Evolutionary conservation across 2,888 invertebrate genomes (phyloP).

Genomic region (Anagyrus pseudococci): DNA sequence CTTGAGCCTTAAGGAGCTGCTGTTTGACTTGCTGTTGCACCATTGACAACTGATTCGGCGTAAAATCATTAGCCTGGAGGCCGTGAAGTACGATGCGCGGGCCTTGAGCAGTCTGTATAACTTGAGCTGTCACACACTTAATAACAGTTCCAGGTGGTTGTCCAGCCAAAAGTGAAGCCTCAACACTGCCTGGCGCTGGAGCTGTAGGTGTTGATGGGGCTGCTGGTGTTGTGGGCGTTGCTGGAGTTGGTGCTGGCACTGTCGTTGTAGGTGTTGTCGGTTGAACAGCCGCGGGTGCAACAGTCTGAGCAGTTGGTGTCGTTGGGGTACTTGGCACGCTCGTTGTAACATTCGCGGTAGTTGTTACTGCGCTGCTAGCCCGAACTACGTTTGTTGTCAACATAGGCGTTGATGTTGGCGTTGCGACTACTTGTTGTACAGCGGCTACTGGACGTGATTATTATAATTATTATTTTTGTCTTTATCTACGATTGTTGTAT

Average conservation of each 20-base stretch:
- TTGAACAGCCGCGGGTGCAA: constrained; percentile 35
- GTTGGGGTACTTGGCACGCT: constrained; percentile 5
- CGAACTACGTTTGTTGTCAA: constrained; percentile 34
- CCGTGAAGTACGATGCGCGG: constrained; percentile 88
- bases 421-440: constrained; percentile 16
- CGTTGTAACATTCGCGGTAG: neutral
- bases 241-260: constrained; percentile 22
- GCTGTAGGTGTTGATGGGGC: constrained; percentile 31
- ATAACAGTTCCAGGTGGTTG: constrained; percentile 87
- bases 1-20: constrained; percentile 87
- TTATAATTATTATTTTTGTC: neutral
- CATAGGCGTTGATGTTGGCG: constrained; percentile 34
- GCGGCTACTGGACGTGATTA: neutral
- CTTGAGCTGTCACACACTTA: constrained; percentile 87
- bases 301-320: constrained; percentile 19
- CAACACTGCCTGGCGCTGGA: constrained; percentile 65
- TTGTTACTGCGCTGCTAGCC: neutral
- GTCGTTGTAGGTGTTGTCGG: constrained; percentile 38
- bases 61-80: constrained; percentile 81
- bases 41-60: constrained; percentile 79
- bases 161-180: constrained; percentile 76
- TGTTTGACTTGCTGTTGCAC: constrained; percentile 91
- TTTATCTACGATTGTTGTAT: neutral
- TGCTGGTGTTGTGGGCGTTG: constrained; percentile 37
- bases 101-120: constrained; percentile 83